A percentile compares a stretch with the other conserved stretches of the same genome.
phyloP scores from a whole-genome alignment of 2,797 vertebrate species.

The Neolamprologus multifasciatus region DNA sequence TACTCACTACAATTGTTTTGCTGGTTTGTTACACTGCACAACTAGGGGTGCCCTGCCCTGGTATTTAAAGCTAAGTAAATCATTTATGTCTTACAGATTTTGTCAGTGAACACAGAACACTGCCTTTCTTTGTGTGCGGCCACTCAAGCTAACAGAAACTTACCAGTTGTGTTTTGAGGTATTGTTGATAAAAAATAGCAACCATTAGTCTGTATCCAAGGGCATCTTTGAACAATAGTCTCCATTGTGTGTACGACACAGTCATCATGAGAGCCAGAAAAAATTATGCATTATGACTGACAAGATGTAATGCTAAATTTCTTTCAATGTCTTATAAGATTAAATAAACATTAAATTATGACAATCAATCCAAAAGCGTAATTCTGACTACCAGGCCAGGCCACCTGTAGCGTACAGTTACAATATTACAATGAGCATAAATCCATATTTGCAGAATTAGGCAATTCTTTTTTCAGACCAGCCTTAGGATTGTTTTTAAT shows the following conservation, averaged over 20 bases:
- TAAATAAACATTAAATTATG: neutral
- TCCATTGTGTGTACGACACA: slow-evolving; percentile 55
- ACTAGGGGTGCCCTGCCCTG: slow-evolving; percentile 20
- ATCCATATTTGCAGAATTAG: neutral
- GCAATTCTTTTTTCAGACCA: neutral
- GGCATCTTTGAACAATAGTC: slow-evolving; percentile 59
- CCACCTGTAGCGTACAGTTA: neutral
- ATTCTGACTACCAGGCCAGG: neutral
- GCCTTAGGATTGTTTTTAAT: neutral
- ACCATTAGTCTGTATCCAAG: slow-evolving; percentile 59
- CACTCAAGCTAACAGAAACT: slow-evolving; percentile 58
- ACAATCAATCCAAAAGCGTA: neutral
- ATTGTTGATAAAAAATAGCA: slow-evolving; percentile 63
- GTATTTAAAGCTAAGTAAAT: slow-evolving; percentile 60
- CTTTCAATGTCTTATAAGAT: neutral
- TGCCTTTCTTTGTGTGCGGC: slow-evolving; percentile 52
- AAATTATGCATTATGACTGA: slow-evolving; percentile 1
- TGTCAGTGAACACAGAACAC: slow-evolving; percentile 59
- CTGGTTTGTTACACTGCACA: slow-evolving; percentile 4
- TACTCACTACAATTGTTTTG: neutral
- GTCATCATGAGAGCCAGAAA: slow-evolving; percentile 27
- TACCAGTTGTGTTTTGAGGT: slow-evolving; percentile 56
- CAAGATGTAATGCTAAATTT: neutral
- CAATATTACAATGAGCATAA: neutral
- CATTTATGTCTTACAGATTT: slow-evolving; percentile 56